A percentile compares a stretch with the other conserved stretches of the same genome.
Conservation (phyloP, 1,140 invertebrate genomes). For the Hylaeus anthracinus region DNA sequence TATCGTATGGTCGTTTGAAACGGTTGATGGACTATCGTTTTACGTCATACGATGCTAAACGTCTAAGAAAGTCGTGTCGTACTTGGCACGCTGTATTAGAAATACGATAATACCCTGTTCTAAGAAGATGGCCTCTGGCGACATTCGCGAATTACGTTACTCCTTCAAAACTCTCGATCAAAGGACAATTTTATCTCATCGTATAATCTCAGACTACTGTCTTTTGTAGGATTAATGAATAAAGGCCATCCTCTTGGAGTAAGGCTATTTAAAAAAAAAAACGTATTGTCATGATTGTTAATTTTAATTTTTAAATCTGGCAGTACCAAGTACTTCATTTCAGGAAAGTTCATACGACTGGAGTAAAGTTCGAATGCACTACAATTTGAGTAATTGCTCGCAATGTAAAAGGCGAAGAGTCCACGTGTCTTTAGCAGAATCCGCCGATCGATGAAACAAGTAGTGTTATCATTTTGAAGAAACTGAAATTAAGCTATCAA, state of each 20-base stretch:
- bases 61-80: background rate
- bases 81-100: background rate
- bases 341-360: background rate
- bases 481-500: constrained; percentile 12
- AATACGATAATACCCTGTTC: no score
- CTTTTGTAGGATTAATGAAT: no score
- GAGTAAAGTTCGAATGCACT: no score
- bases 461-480: background rate
- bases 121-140: no score
- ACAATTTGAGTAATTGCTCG: no score
- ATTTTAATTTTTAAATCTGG: no score
- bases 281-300: background rate
- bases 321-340: no score
- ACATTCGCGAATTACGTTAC: no score
- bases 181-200: no score
- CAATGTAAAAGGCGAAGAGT: background rate
- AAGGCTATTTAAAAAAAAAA: background rate
- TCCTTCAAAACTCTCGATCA: no score
- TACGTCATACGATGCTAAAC: background rate
- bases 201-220: no score
- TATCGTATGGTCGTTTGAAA: background rate
- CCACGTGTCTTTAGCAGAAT: constrained; percentile 22
- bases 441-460: background rate
- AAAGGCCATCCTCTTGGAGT: no score
- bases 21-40: background rate